These are phyloP conservation scores for Myotis myotis DNA, from an alignment of 2,797 vertebrate species.

Conservation along the genomic window DNA sequence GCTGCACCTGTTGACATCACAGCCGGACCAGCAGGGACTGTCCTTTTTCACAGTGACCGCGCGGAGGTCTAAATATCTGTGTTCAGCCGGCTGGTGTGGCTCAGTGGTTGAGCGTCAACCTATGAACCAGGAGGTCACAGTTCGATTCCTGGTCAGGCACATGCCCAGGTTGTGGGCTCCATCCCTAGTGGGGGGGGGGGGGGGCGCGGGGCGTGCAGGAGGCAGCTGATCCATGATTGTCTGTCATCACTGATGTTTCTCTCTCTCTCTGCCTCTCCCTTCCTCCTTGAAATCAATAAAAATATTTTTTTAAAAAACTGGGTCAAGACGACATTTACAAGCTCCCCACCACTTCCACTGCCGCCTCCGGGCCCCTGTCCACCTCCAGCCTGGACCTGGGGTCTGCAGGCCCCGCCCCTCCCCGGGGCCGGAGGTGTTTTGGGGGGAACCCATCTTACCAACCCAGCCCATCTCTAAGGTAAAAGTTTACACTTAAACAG, in stretches of 20 bases:
- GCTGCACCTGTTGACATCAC: neutral
- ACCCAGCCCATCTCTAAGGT: neutral
- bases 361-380: too few species aligned
- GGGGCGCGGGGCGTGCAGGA: rapidly evolving
- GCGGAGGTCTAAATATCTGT: neutral
- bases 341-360: neutral
- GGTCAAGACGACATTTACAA: neutral
- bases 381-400: too few species aligned
- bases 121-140: too few species aligned
- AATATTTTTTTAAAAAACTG: neutral
- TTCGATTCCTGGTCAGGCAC: neutral
- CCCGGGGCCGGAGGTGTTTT: neutral
- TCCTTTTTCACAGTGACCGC: neutral
- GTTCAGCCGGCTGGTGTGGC: neutral
- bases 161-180: rapidly evolving
- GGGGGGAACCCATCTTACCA: neutral
- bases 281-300: neutral
- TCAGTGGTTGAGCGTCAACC: too few species aligned
- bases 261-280: neutral
- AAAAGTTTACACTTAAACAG: neutral
- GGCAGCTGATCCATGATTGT: neutral
- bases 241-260: neutral
- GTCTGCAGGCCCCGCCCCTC: too few species aligned
- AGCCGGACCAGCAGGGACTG: neutral
- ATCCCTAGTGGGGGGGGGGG: too few species aligned